phyloP scores from a whole-genome alignment of 2,888 invertebrate species.

The Chaetogeoica ovagalla region DNA sequence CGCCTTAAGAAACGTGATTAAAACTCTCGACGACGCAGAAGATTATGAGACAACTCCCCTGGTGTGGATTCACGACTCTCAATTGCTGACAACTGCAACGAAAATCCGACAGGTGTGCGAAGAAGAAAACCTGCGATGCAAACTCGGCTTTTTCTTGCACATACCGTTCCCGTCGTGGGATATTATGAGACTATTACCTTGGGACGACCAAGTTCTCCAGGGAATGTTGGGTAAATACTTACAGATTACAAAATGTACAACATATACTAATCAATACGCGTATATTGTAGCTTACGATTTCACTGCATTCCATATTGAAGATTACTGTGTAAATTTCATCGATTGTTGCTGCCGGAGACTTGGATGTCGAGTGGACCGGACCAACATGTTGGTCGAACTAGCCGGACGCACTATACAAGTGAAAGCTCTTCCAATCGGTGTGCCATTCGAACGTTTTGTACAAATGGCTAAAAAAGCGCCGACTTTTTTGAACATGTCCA shows the following conservation, averaged over 20 bases:
- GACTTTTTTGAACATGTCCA: constrained; percentile 58
- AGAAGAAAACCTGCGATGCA: constrained; percentile 59
- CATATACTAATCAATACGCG: not conserved
- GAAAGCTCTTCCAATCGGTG: constrained; percentile 61
- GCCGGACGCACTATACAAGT: constrained; percentile 60
- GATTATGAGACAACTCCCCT: constrained; percentile 60
- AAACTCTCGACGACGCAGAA: constrained; percentile 57
- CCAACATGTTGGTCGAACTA: constrained; percentile 59
- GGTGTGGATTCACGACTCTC: constrained; percentile 65
- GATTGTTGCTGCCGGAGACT: constrained; percentile 60
- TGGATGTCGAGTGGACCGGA: constrained; percentile 60
- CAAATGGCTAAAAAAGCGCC: constrained; percentile 59
- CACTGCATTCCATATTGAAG: constrained; percentile 61
- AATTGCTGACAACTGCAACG: constrained; percentile 62
- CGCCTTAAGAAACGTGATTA: constrained; percentile 59
- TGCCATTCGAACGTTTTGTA: constrained; percentile 60
- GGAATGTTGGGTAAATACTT: constrained; percentile 60
- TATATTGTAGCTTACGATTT: constrained; percentile 58
- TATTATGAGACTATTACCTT: constrained; percentile 61
- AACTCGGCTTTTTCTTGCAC: constrained; percentile 63
- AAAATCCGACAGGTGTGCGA: constrained; percentile 61
- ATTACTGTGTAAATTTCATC: constrained; percentile 61
- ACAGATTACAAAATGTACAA: not conserved
- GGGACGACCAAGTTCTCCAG: constrained; percentile 62
- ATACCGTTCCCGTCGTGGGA: constrained; percentile 64